phyloP scores from a whole-genome alignment of 2,888 invertebrate species.

The Eupithecia insigniata region DNA sequence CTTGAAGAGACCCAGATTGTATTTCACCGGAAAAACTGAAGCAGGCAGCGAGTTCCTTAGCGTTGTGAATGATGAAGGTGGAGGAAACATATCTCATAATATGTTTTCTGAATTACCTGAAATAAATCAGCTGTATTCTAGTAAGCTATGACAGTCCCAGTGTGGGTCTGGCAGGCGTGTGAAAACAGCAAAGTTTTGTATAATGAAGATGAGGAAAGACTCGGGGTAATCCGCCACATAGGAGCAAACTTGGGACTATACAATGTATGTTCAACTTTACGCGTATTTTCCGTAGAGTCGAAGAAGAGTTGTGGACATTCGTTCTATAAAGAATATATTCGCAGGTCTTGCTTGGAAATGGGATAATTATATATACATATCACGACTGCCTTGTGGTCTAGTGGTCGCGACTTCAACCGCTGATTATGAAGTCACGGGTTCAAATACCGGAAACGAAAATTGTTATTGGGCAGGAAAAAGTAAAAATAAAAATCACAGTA shows the following conservation, averaged over 20 bases:
- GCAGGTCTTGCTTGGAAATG: background rate
- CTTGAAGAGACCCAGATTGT: too few species aligned
- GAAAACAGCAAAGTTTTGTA: conserved; percentile 76
- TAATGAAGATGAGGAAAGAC: conserved; percentile 79
- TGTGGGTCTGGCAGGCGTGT: conserved; percentile 65
- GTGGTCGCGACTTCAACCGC: background rate
- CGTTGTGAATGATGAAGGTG: too few species aligned
- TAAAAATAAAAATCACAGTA: background rate
- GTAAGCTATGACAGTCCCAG: conserved; percentile 52
- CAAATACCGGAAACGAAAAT: background rate
- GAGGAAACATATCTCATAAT: too few species aligned
- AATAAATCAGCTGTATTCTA: background rate
- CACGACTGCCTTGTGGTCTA: background rate
- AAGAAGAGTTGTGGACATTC: background rate
- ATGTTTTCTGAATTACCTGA: background rate
- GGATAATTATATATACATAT: background rate
- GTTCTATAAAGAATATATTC: background rate
- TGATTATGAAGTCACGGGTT: background rate
- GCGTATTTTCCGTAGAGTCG: conserved; percentile 48
- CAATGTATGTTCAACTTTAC: conserved; percentile 54
- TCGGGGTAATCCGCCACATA: conserved; percentile 72
- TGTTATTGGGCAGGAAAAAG: background rate
- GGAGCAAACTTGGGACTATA: conserved; percentile 64
- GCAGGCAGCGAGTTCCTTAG: too few species aligned
- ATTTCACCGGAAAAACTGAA: too few species aligned